Base-by-base conservation (phyloP, 2,888 invertebrate genomes). In the Antheraea assamensis region DNA sequence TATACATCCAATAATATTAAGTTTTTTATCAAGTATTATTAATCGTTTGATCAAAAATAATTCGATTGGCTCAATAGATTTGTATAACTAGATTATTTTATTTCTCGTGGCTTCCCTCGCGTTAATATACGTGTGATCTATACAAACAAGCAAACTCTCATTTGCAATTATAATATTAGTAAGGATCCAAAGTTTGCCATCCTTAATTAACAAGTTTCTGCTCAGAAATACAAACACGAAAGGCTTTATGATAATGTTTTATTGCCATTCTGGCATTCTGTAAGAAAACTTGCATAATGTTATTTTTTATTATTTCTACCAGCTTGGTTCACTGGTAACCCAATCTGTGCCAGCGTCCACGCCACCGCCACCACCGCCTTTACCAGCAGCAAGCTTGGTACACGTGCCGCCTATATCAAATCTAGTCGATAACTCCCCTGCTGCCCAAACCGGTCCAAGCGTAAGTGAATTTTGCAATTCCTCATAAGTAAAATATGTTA, bases 301-400 rank as follows among this genome's bases (percentile, higher is more conserved):
- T n/a, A 72, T 17, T 52, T 52, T 70, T 24, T 31, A 35, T 71
- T 73, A 74, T 52, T 75, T 49, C 66, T 27, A 71, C 42, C 89
- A 97, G 97, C 92, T 98, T 83, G 98, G 98, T 24, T 97, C 97
- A 19, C 89, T 98, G 79, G 92, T 93, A 2, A 91, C 94, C 1
- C 91, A 91, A 74, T 83, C 91, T 3, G 90, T 97, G 24, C 96
- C 97, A 64, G 95, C 96, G 21, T 96, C 96, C 21, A 96, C 96
- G 24, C 96, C 97, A 35, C 96, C 96, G 8, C 96, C 96, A 42
- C 96, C 96, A 27, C 95, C 95, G 3, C 96, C 97, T 19, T 96
- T 97, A 82, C 97, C 98, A 84, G 97, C 97, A 64, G 98, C 97
- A 74, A 98, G 98, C 89, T 94, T 98, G 78, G 96, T 98, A 75